Evolutionary conservation across 2,113 vertebrate genomes (phyloP), one percentile per base, ranked within the genome.

Genomic region (Phaethon lepturus): DNA sequence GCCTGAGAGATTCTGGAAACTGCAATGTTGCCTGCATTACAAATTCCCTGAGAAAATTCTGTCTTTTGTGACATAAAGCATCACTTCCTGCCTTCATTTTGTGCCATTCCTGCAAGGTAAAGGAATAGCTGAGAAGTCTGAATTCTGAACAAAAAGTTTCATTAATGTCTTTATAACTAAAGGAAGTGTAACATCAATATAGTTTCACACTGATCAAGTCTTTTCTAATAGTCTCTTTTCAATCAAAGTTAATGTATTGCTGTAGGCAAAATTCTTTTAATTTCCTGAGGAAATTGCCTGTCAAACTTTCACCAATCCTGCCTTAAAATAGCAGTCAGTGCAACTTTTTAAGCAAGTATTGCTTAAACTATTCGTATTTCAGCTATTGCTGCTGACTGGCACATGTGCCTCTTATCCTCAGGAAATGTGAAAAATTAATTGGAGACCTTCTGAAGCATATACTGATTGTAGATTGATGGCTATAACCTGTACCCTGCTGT

Each of bases 1-100:
- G 97, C 98, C 42, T 98, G 95, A 99, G 45, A 55, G 16, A 4
- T n/a, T 31, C 33, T 20, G 76, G 19, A 18, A 28, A 9, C 53
- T 33, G n/a, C 44, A 10, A 13, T 4, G 8, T 28, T 60, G 13
- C 85, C 87, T 3, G 1, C 40, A 5, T 59, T 29, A 16, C 23
- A 13, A 3, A 9, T 42, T 31, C 69, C n/a, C 38, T 3, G 19
- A 67, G 67, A 59, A 85, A 29, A 40, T 31, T 38, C 63, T 40
- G 33, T 62, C 63, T 87, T 38, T 38, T 69, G 8, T n/a, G 58
- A 60, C 73, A 0, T 18, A 31, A 40, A 44, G 19, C 49, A 3
- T 33, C 42, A 2, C 68, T 42, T 19, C 20, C 29, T 73, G 20
- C 19, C 2, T 87, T 76, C 14, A 1, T 59, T 68, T 71, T 47